A percentile compares a stretch with the other conserved stretches of the same genome.
Conservation (phyloP, 2,797 vertebrate species). For the Myotis myotis region DNA sequence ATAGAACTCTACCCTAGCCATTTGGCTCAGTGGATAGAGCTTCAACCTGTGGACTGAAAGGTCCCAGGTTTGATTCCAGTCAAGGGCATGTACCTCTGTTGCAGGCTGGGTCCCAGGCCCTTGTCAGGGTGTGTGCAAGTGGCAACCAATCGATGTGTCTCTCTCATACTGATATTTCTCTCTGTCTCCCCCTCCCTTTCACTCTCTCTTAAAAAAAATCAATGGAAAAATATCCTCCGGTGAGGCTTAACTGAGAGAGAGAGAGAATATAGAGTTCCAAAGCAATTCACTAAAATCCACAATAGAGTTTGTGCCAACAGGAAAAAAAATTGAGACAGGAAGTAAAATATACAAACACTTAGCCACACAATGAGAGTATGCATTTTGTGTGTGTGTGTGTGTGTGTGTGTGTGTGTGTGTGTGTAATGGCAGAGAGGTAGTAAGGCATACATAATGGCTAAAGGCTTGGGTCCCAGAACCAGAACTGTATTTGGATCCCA, state of each 20-base stretch:
- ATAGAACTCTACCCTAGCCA: not conserved
- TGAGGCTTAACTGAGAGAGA: too few relatives aligned
- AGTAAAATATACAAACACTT: not conserved
- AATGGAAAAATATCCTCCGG: too few relatives aligned
- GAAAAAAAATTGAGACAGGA: not conserved
- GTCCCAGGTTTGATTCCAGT: too few relatives aligned
- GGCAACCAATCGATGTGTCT: too few relatives aligned
- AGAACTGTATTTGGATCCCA: not conserved
- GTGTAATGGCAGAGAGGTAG: not conserved
- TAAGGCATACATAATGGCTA: not conserved
- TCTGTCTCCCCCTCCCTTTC: too few relatives aligned
- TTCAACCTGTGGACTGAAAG: too few relatives aligned
- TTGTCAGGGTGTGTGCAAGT: too few relatives aligned
- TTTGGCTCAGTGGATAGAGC: too few relatives aligned
- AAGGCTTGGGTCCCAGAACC: not conserved
- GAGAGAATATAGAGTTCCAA: not conserved
- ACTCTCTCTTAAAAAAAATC: too few relatives aligned
- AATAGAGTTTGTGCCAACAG: not conserved
- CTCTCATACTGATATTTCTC: too few relatives aligned
- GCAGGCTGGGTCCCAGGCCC: too few relatives aligned
- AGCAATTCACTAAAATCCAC: not conserved
- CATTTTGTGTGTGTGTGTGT: not conserved
- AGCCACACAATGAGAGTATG: not conserved
- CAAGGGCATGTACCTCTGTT: too few relatives aligned
- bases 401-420: not conserved